phyloP scores from a whole-genome alignment of 2,797 vertebrate species.

The Emydoidea blandingii region DNA sequence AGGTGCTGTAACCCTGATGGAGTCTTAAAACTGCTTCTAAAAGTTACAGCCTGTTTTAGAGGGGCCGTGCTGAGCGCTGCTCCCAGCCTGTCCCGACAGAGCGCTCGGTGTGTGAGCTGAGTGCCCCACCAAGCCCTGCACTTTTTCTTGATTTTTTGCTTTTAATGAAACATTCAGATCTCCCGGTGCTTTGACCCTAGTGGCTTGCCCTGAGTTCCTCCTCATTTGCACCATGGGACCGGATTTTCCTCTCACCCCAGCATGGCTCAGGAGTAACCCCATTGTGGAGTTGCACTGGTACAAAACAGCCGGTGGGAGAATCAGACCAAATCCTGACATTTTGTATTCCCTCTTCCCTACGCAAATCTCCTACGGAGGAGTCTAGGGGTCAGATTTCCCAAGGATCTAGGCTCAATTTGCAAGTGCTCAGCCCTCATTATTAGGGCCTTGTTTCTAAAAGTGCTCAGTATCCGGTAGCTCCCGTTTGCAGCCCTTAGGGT shows the following conservation, averaged over 20 bases:
- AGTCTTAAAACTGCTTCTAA: background rate
- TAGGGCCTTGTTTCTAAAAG: background rate
- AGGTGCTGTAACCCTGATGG: background rate
- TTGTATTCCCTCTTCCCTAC: background rate
- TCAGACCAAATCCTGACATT: background rate
- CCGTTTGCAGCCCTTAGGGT: background rate
- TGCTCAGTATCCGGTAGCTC: background rate
- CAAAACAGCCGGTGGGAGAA: background rate
- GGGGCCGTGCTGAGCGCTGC: background rate
- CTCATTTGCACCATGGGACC: background rate
- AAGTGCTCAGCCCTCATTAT: background rate
- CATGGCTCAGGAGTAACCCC: background rate
- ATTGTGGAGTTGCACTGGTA: background rate
- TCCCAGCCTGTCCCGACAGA: conserved; percentile 23
- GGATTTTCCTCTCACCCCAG: background rate
- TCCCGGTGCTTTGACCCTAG: background rate
- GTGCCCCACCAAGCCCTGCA: conserved; percentile 26
- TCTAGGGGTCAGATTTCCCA: background rate
- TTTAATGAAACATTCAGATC: background rate
- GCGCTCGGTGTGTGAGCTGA: background rate
- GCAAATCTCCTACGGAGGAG: background rate
- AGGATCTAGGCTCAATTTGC: background rate
- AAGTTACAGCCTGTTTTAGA: background rate
- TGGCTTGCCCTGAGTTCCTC: background rate
- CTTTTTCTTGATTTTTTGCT: conserved; percentile 39